A percentile compares a stretch with the other conserved stretches of the same genome.
Conservation (phyloP, 2,113 vertebrate genomes). For the Ptilonorhynchus violaceus region DNA sequence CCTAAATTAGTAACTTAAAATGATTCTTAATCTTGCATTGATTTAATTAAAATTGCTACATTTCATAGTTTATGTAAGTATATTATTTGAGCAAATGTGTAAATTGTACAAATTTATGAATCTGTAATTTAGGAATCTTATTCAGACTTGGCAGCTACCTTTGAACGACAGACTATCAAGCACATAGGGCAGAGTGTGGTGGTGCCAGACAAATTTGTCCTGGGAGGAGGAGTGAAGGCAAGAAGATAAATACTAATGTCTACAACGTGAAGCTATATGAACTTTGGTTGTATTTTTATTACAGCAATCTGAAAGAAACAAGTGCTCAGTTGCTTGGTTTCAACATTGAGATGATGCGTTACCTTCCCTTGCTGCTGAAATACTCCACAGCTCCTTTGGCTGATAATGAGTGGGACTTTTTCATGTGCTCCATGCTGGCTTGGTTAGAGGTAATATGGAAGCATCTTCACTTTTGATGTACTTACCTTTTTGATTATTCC, state of each 20-base stretch:
- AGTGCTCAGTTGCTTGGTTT: constrained; percentile 78
- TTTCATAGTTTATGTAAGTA: background rate
- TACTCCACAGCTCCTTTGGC: constrained; percentile 69
- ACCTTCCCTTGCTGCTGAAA: constrained; percentile 82
- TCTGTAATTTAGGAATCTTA: background rate
- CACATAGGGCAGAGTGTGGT: background rate
- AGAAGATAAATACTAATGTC: background rate
- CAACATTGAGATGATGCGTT: constrained; percentile 89
- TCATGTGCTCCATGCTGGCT: constrained; percentile 92
- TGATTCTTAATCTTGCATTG: background rate
- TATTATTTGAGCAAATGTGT: background rate
- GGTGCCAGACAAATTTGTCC: background rate
- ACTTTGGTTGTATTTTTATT: constrained; percentile 23
- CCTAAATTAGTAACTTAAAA: background rate
- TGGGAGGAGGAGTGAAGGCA: background rate
- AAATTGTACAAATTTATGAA: background rate
- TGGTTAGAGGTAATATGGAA: constrained; percentile 88
- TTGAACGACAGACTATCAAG: background rate
- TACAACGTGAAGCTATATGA: background rate
- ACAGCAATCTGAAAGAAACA: constrained; percentile 82
- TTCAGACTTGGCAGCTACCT: background rate
- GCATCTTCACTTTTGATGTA: background rate
- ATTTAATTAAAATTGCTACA: background rate
- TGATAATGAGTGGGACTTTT: constrained; percentile 90
- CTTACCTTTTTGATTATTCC: background rate